phyloP scores from a whole-genome alignment of 2,888 invertebrate genomes.

The Drosophila siamana region DNA sequence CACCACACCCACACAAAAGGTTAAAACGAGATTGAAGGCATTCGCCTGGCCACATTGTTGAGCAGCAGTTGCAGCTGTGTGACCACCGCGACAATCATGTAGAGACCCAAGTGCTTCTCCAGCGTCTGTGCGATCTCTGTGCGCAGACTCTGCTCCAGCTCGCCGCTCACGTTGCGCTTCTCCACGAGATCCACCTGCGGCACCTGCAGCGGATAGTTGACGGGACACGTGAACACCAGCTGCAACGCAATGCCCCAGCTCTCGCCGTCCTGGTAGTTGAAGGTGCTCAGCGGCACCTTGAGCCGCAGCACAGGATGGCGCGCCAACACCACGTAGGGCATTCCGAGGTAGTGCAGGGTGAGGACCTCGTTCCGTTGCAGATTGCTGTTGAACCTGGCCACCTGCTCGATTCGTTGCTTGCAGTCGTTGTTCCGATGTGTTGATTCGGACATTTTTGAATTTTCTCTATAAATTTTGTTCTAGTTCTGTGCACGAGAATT shows the following conservation, averaged over 20 bases:
- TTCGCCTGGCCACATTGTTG: constrained; percentile 45
- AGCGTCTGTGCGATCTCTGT: constrained; percentile 48
- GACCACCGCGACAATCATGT: constrained; percentile 68
- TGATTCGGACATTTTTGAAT: constrained; percentile 8
- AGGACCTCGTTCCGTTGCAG: constrained; percentile 64
- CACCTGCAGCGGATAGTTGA: constrained; percentile 54
- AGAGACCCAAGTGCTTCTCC: constrained; percentile 61
- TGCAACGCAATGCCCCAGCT: constrained; percentile 58
- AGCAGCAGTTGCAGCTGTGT: constrained; percentile 63
- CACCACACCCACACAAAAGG: background rate
- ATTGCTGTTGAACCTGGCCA: constrained; percentile 28
- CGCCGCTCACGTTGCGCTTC: constrained; percentile 54
- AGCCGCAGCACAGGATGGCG: constrained; percentile 53
- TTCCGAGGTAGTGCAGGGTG: constrained; percentile 66
- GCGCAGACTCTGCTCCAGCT: constrained; percentile 47
- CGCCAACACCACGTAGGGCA: constrained; percentile 58
- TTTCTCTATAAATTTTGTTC: background rate
- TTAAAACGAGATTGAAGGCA: constrained; percentile 1
- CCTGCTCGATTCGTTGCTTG: background rate
- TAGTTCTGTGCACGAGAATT: constrained; percentile 19
- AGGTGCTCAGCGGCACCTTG: constrained; percentile 59
- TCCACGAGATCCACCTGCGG: constrained; percentile 60
- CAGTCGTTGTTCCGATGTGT: background rate
- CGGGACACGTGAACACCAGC: constrained; percentile 62
- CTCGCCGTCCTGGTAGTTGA: constrained; percentile 48